Conservation (phyloP, 2,888 invertebrate species). For the Callyntrura sp. region DNA sequence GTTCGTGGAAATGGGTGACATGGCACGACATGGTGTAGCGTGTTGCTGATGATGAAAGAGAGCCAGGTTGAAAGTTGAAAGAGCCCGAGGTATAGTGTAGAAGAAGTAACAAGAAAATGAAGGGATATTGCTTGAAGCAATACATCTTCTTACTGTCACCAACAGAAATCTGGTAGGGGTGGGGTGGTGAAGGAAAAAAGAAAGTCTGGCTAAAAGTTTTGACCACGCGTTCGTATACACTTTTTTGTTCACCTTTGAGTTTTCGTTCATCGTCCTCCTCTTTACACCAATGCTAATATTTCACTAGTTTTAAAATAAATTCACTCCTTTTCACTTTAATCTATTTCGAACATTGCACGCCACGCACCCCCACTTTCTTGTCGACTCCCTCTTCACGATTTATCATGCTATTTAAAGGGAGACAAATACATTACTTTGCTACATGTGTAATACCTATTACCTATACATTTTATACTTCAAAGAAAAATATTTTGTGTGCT, state of each 20-base stretch:
- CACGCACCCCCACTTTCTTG: too few species aligned
- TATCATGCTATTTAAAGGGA: constrained; percentile 9
- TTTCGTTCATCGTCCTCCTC: background rate
- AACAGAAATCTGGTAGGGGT: constrained; percentile 30
- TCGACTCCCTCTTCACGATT: background rate
- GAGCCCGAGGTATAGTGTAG: too few species aligned
- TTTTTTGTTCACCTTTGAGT: constrained; percentile 40
- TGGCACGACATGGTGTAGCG: background rate
- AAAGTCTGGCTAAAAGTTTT: constrained; percentile 38
- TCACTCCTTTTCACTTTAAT: constrained; percentile 33
- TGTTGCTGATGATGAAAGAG: background rate
- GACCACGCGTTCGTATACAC: constrained; percentile 67
- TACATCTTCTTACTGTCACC: constrained; percentile 70
- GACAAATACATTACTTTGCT: too few species aligned
- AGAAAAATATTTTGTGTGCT: background rate
- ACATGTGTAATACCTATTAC: too few species aligned
- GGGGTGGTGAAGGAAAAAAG: background rate
- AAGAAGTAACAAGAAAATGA: too few species aligned
- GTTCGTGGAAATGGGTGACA: constrained; percentile 3
- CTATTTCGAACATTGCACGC: constrained; percentile 28
- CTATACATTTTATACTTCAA: too few species aligned
- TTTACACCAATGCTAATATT: constrained; percentile 35
- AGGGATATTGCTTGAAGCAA: too few species aligned
- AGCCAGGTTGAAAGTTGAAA: too few species aligned
- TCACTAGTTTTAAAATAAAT: constrained; percentile 46